These are phyloP conservation scores for Drosophila equinoxialis DNA, from an alignment of 1,140 invertebrate genomes.

Conservation along the genomic window DNA sequence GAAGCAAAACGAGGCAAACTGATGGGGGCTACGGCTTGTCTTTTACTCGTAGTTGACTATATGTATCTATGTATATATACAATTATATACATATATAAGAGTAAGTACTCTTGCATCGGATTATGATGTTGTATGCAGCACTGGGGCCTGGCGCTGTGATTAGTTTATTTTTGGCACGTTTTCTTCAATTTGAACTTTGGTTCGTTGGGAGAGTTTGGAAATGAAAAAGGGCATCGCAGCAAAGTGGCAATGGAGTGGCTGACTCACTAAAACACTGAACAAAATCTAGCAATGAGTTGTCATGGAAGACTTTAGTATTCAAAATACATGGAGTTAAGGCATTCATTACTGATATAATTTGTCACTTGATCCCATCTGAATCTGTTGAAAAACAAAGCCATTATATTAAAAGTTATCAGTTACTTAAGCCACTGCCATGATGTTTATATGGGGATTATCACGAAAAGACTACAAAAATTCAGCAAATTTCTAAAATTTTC, in stretches of 20 bases:
- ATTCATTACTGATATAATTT: too few species aligned
- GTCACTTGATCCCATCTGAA: too few species aligned
- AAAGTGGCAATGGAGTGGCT: conserved; percentile 19
- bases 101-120: conserved; percentile 35
- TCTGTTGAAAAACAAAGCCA: too few species aligned
- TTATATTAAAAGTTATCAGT: too few species aligned
- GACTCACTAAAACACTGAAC: conserved; percentile 35
- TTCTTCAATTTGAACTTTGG: conserved; percentile 63
- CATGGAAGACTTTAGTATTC: too few species aligned
- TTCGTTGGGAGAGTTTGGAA: conserved; percentile 32
- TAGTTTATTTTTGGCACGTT: conserved; percentile 65
- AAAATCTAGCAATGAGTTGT: neutral
- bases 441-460: too few species aligned
- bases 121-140: conserved; percentile 63
- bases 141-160: conserved; percentile 33
- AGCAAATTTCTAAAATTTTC: too few species aligned
- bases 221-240: conserved; percentile 28
- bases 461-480: too few species aligned
- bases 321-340: too few species aligned
- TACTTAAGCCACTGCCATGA: too few species aligned
- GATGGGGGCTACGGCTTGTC: conserved; percentile 4
- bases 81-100: too few species aligned
- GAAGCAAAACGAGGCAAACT: conserved; percentile 5
- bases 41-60: neutral
- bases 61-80: neutral